These are phyloP conservation scores for Pseudotriccus pelzelni DNA, from an alignment of 2,797 vertebrate species.

Conservation along the genomic window DNA sequence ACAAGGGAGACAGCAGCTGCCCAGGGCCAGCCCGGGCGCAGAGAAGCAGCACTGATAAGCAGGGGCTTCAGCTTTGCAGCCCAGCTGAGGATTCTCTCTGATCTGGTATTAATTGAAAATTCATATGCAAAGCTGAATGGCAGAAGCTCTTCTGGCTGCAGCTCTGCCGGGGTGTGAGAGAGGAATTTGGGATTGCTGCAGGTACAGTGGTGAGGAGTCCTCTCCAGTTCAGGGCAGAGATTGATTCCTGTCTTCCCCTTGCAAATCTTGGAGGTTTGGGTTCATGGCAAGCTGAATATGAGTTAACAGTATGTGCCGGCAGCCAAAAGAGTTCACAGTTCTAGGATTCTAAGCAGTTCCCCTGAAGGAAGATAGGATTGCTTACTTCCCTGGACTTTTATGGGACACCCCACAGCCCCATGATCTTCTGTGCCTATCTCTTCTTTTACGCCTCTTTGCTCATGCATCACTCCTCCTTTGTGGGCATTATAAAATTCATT, in stretches of 20 bases:
- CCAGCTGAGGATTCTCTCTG: background rate
- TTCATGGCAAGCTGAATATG: background rate
- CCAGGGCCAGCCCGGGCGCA: background rate
- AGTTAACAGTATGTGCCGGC: background rate
- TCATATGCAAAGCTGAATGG: background rate
- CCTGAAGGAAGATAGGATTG: background rate
- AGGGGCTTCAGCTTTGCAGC: background rate
- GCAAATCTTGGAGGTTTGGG: background rate
- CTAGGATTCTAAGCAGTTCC: background rate
- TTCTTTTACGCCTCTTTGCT: background rate
- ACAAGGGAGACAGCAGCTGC: fast-evolving
- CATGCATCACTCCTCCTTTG: background rate
- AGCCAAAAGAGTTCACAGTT: background rate
- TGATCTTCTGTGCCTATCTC: background rate
- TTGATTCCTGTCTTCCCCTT: background rate
- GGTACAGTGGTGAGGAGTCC: background rate
- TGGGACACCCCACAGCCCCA: background rate
- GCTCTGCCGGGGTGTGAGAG: background rate
- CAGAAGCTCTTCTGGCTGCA: background rate
- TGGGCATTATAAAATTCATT: background rate
- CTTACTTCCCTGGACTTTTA: background rate
- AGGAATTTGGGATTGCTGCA: background rate
- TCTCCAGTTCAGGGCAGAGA: background rate
- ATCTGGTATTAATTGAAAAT: background rate
- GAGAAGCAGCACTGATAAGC: background rate